Evolutionary conservation across 1,140 invertebrate species (phyloP), one percentile per base, ranked within the genome.

Genomic region (Carcinoscorpius rotundicauda): DNA sequence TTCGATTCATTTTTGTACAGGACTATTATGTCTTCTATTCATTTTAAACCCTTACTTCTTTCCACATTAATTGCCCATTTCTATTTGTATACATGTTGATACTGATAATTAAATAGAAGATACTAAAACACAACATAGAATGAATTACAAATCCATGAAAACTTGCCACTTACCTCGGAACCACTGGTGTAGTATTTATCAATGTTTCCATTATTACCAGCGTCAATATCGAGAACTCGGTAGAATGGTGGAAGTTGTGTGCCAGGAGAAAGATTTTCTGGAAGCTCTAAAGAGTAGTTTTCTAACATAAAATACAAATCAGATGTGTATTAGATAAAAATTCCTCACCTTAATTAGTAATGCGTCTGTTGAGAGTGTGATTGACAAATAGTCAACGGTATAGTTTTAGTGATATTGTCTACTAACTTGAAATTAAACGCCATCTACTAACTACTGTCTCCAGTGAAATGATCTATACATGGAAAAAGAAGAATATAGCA

Each of bases 241-340:
- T 64, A 73, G 58, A 73, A 73, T 6, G 71, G 62, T 5, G 72
- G 72, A 5, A 73, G 66, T 10, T 68, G 64, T 48, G 72, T 73
- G n/a, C 72, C 72, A 1, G 71, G 55, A 4, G 72, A 72, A 5
- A 73, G 55, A 65, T 67, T 71, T 69, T 73, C 72, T 3, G 72
- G 72, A 4, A 73, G 62, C 55, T 73, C 72, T 51, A 73, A 65
- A 10, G 65, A 68, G 51, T 73, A 73, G 8, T 66, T 63, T 60
- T 67, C 68, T 71, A 29, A 29, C 29, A 29, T 29, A 29, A 29
- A 29, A 29, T 29, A 29, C 0, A 29, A 29, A 29, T 29, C 29
- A 29, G 29, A 29, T 29, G 29, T 29, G 29, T 29, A 29, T 29
- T 29, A 29, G 29, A 29, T 29, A 29, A 29, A 29, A 29, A 29